Evolutionary conservation across 1,140 invertebrate genomes (phyloP).

Genomic region (Drosophila leontia): DNA sequence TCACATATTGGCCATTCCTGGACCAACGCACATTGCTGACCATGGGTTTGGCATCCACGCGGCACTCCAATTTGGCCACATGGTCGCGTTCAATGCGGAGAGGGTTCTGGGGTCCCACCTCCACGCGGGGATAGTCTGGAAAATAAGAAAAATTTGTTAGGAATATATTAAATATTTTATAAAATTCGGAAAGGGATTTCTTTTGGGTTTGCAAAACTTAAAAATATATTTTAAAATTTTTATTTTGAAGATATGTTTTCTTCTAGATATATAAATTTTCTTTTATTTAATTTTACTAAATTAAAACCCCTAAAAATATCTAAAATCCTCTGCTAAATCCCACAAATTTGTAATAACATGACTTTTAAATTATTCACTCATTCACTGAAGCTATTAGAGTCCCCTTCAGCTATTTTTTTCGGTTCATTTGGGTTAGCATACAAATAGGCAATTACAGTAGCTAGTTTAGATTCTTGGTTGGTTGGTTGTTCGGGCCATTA

Average conservation of each 20-base stretch:
- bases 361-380: conserved; percentile 35
- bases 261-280: not conserved
- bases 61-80: conserved; percentile 92
- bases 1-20: conserved; percentile 92
- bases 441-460: conserved; percentile 76
- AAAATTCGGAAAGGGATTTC: not conserved
- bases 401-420: conserved; percentile 26
- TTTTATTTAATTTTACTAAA: not conserved
- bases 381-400: not conserved
- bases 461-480: conserved; percentile 41
- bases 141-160: conserved; percentile 7
- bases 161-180: not conserved
- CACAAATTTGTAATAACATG: conserved; percentile 6
- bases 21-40: conserved; percentile 93
- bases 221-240: not conserved
- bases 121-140: conserved; percentile 94
- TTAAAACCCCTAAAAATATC: not conserved
- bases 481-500: conserved; percentile 62
- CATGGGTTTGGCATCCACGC: conserved; percentile 94
- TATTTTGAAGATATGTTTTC: not conserved
- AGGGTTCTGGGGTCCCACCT: conserved; percentile 95
- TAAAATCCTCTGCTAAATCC: not conserved
- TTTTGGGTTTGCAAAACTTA: not conserved
- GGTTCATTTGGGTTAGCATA: conserved; percentile 61
- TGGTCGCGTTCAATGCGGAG: conserved; percentile 93